Base-by-base conservation (phyloP, 2,888 invertebrate species). In the Tuta absoluta region DNA sequence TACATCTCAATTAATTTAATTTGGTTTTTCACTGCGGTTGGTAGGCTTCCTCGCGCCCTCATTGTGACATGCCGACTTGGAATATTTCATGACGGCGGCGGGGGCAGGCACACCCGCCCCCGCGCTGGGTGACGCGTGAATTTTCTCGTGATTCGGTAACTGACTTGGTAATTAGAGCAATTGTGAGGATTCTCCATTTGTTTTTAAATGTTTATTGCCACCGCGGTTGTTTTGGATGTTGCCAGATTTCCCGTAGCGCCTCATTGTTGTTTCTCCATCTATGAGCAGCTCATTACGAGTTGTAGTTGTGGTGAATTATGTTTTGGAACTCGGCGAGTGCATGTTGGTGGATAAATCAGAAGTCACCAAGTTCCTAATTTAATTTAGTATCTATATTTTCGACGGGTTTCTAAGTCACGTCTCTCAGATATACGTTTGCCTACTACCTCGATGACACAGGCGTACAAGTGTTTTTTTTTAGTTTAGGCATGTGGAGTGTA, bases 1-100 rank as follows among this genome's bases (percentile, higher is more conserved):
- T 89, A 89, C 86, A 87, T 87, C 87, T 87, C 89, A 89, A 89
- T 87, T 89, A 89, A 90, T 86, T 90, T 90, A 90, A 89, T 90
- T 91, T 89, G 88, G 87, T 88, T 90, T 89, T 90, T 89, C 87
- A 88, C 87, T 51, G 51, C 33, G 49, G 49, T 45, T 62, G 24
- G 53, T 21, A 83, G 89, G 89, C 87, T 90, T 89, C 90, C 86
- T 86, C 85, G 86, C 84, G 87, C 84, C 82, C 82, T 83, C 82
- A 85, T 86, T 87, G 86, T 86, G 80, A 86, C 82, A 84, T 56
- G 56, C 28, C 56, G 56, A 33, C 56, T 56, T 28, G n/a, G 24
- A 56, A 56, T 56, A 24, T 23, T 23, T 53, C 56, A 56, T 84
- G 81, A 82, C 84, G 87, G 83, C 84, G 85, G 56, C 33, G 81